phyloP scores from a whole-genome alignment of 1,140 invertebrate genomes.

The Rhagoletis pomonella region DNA sequence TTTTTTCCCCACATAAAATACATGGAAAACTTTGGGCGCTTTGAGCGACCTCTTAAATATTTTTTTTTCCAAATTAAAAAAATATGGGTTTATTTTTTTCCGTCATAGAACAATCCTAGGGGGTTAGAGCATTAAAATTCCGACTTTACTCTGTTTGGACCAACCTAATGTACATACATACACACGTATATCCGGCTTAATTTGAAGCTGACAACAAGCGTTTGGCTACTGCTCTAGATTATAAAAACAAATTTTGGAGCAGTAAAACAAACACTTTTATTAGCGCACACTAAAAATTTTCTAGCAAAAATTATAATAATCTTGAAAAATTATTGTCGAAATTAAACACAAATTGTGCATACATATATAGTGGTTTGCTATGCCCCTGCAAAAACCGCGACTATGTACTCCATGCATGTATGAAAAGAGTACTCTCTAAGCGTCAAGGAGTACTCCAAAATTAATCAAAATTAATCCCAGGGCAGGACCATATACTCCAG shows the following conservation, averaged over 20 bases:
- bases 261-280: not conserved
- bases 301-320: not conserved
- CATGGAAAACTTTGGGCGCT: too few species aligned
- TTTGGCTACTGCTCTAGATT: slow-evolving; percentile 3
- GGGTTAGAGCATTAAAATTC: too few species aligned
- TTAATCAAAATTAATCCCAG: too few species aligned
- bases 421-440: too few species aligned
- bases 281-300: not conserved
- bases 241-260: not conserved
- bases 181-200: not conserved
- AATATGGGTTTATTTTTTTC: not conserved
- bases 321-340: not conserved
- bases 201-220: not conserved
- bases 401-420: too few species aligned
- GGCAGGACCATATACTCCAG: too few species aligned
- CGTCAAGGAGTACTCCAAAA: too few species aligned
- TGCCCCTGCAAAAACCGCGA: too few species aligned
- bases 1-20: too few species aligned
- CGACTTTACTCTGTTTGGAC: too few species aligned
- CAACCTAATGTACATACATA: not conserved
- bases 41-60: too few species aligned
- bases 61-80: not conserved
- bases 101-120: too few species aligned
- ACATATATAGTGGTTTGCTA: not conserved
- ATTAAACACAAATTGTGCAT: not conserved